Base-by-base conservation (phyloP, 2,113 vertebrate genomes). In the Himantopus leucocephalus region DNA sequence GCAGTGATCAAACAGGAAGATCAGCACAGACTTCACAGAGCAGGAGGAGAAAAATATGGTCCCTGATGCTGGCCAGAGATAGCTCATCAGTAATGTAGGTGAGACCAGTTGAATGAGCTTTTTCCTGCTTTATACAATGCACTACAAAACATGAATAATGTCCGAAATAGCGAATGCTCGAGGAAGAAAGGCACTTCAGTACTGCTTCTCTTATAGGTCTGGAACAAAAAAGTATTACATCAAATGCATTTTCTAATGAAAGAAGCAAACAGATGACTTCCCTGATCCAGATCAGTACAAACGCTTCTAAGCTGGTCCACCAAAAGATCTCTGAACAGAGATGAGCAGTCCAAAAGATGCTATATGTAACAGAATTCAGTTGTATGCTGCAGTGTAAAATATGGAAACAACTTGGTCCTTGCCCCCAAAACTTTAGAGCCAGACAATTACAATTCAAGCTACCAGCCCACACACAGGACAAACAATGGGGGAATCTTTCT, bases 341-440 rank as follows among this genome's bases (percentile, higher is more conserved):
- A 0, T 3, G 5, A 35, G 22, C 13, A 5, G 22, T n/a, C 32
- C 37, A 45, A 73, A 39, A 84, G 64, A 27, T 23, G 29, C 6
- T 48, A 32, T 2, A 7, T 3, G 1, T 4, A 27, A 21, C 20
- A 59, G 24, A 72, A 39, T 5, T 15, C 8, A 63, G n/a, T 3
- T 66, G 39, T 19, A 55, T 1, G 10, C 41, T 34, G 77, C 66
- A 56, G 14, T 14, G 19, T 9, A 18, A 71, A 55, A 67, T 6
- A 39, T 0, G 16, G 21, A 29, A 48, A 59, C 21, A 41, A 60
- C 21, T 7, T 16, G 50, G 23, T 60, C 35, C 59, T 66, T 5
- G 5, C 6, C 21, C 59, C 34, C 32, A 55, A 30, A 85, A 55
- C 59, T 32, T 47, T 1, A 19, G 16, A 63, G 58, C 0, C n/a